Conservation (phyloP, 1,140 invertebrate species). For the Idris sp. region DNA sequence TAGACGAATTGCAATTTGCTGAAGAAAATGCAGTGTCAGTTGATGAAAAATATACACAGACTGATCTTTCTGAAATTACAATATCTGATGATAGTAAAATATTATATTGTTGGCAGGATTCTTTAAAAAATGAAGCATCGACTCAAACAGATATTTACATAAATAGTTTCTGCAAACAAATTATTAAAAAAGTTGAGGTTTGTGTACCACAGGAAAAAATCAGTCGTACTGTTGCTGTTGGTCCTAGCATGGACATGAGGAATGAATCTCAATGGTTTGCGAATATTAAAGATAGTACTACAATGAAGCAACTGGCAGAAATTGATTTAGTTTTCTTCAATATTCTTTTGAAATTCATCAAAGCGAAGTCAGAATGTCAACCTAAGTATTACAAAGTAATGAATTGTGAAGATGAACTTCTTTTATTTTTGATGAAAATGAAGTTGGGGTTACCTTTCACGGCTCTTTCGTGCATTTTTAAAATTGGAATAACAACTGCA, state of each 20-base stretch:
- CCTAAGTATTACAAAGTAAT: slow-evolving; percentile 6
- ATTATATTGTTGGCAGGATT: slow-evolving; percentile 30
- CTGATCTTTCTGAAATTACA: no score
- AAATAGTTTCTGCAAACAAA: slow-evolving; percentile 1
- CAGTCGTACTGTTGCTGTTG: slow-evolving; percentile 6
- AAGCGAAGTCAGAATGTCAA: slow-evolving; percentile 7
- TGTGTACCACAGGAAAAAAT: slow-evolving; percentile 4
- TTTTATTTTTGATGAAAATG: slow-evolving; percentile 20
- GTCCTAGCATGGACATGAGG: slow-evolving; percentile 5
- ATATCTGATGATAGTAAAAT: background rate
- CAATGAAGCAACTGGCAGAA: slow-evolving; percentile 18
- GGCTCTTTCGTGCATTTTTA: slow-evolving; percentile 15
- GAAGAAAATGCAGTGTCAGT: no score
- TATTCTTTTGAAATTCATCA: slow-evolving; percentile 12
- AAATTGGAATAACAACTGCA: slow-evolving; percentile 9
- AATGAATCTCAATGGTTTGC: slow-evolving; percentile 20
- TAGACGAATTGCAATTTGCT: no score
- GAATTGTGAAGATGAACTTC: slow-evolving; percentile 3
- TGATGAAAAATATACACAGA: slow-evolving; percentile 6
- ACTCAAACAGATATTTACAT: slow-evolving; percentile 18
- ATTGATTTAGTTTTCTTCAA: slow-evolving; percentile 9
- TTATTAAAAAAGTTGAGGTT: slow-evolving; percentile 2
- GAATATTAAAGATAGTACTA: slow-evolving; percentile 6
- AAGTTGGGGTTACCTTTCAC: slow-evolving; percentile 18
- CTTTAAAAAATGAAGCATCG: slow-evolving; percentile 10